A percentile compares a stretch with the other conserved stretches of the same genome.
Conservation (phyloP, 2,888 invertebrate genomes). For the Autographa pulchrina region DNA sequence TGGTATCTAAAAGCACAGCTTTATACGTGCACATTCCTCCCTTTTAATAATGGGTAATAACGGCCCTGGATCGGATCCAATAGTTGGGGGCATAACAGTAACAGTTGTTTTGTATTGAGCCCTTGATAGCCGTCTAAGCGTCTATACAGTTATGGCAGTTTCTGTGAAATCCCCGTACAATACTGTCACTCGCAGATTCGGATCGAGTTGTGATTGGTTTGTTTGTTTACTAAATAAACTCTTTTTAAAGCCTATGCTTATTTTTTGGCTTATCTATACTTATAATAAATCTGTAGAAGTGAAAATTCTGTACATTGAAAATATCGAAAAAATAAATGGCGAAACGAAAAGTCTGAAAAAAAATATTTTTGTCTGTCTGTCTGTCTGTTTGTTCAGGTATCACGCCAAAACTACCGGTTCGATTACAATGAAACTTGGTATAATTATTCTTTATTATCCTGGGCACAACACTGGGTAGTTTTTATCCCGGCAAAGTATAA, state of each 20-base stretch:
- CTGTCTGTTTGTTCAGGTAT: too few relatives aligned
- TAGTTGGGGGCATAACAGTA: slow-evolving; percentile 40
- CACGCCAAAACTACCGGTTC: too few relatives aligned
- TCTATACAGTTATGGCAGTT: slow-evolving; percentile 20
- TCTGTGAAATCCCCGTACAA: slow-evolving; percentile 29
- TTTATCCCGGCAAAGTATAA: too few relatives aligned
- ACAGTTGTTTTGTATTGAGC: slow-evolving; percentile 49
- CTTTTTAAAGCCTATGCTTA: background rate
- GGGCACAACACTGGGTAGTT: too few relatives aligned
- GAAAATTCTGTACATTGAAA: too few relatives aligned
- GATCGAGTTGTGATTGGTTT: slow-evolving; percentile 7
- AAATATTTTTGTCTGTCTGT: too few relatives aligned
- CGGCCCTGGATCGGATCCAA: slow-evolving; percentile 57
- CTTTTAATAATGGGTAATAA: slow-evolving; percentile 49
- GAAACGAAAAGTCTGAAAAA: too few relatives aligned
- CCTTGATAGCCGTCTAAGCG: slow-evolving; percentile 48
- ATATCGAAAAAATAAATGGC: too few relatives aligned
- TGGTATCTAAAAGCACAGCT: slow-evolving; percentile 14
- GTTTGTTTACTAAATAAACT: slow-evolving; percentile 1
- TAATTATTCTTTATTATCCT: too few relatives aligned
- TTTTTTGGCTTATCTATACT: background rate
- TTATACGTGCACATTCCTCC: slow-evolving; percentile 40
- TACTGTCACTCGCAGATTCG: slow-evolving; percentile 31
- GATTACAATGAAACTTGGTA: too few relatives aligned
- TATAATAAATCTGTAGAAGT: too few relatives aligned